Evolutionary conservation across 2,797 vertebrate genomes (phyloP).

Genomic region (Steatocranus sp.): DNA sequence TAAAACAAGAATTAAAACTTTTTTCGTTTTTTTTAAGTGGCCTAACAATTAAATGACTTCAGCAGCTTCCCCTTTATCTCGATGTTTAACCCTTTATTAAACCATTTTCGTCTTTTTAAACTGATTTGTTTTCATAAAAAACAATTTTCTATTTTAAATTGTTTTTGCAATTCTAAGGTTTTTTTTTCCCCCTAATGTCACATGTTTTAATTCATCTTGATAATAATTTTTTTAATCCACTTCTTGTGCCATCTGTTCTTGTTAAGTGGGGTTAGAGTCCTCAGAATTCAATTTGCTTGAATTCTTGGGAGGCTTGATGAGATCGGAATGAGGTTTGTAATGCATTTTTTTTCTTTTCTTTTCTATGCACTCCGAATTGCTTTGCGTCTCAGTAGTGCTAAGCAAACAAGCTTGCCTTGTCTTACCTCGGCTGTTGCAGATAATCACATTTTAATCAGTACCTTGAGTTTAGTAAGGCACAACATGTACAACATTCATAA

Average conservation of each 20-base stretch:
- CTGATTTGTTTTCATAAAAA: background rate
- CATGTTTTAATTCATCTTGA: background rate
- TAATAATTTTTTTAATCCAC: background rate
- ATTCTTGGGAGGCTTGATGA: background rate
- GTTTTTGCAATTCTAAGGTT: background rate
- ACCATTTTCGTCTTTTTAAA: background rate
- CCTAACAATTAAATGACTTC: background rate
- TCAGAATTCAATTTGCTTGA: background rate
- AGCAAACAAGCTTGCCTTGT: background rate
- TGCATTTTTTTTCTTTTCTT: background rate
- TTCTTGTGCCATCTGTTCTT: background rate
- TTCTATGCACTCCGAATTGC: background rate
- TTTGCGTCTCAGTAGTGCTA: background rate
- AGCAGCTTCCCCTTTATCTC: background rate
- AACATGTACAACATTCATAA: background rate
- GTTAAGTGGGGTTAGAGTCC: background rate
- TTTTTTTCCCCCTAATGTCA: background rate
- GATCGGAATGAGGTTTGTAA: background rate
- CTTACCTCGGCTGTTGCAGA: background rate
- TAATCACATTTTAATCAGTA: background rate
- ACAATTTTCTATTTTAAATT: background rate
- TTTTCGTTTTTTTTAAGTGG: rapidly evolving
- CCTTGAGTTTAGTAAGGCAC: background rate
- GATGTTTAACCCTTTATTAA: background rate
- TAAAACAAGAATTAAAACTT: background rate